Base-by-base conservation (phyloP, 2,888 invertebrate genomes). In the Latrodectus hesperus region DNA sequence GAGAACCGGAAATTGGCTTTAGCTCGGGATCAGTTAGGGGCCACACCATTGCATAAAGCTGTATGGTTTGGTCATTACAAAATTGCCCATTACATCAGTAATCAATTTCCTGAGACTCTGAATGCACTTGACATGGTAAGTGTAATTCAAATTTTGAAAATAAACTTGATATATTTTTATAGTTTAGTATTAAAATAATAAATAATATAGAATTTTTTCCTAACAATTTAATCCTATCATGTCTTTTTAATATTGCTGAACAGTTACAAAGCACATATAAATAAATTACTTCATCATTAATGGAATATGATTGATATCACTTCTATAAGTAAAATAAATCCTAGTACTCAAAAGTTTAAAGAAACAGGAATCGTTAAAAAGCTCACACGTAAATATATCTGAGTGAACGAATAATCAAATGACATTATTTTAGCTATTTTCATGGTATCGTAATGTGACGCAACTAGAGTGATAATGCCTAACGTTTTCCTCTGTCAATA, bases 1-100 rank as follows among this genome's bases (percentile, higher is more conserved):
- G 93, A 93, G 88, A 91, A 93, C 82, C 94, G 94, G 91, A 81
- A 80, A 49, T 88, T 92, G 76, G 91, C 92, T 1, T 88, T 92
- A 22, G 92, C 92, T 70, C 88, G 92, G 26, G 92, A 92, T 89
- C 90, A 91, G 5, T 88, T 91, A 22, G 91, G 91, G n/a, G 90
- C 90, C 2, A 91, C 91, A 10, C 90, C 91, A 4, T 86, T 91
- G n/a, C 91, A 91, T 84, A 91, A 91, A 72, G 91, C 92, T 9
- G 91, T 92, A 14, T 91, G 92, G 68, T 92, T 91, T 89, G 92
- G 91, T n/a, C 90, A 91, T 51, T 91, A 91, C 16, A 92, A 92
- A 73, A 91, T 93, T 70, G 91, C 92, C 52, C 91, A 92, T 83
- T 92, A 92, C 88, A 90, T 92, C 73, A 91, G 92, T 14, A 89